Conservation (phyloP, 2,888 invertebrate genomes). For the Troilus luridus region DNA sequence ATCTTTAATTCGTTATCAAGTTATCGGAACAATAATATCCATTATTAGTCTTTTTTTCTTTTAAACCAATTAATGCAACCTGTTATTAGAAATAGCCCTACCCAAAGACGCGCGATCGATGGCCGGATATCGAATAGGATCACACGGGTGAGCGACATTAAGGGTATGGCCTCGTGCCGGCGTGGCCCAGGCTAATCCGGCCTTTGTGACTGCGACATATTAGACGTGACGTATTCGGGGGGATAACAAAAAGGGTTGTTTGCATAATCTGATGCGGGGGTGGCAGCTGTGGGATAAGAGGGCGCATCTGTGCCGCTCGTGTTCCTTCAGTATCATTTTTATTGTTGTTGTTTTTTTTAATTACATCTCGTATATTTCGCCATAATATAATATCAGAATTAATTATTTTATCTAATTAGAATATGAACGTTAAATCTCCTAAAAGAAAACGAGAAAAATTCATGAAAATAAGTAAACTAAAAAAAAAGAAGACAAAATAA, state of each 20-base stretch:
- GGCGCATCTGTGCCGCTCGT: slow-evolving; percentile 2
- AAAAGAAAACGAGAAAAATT: no score
- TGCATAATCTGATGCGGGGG: slow-evolving; percentile 40
- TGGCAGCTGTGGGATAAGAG: slow-evolving; percentile 8
- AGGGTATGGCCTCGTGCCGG: neutral
- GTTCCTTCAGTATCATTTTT: neutral
- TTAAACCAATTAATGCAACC: neutral
- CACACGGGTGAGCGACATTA: neutral
- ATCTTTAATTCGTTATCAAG: no score
- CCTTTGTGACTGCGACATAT: slow-evolving; percentile 35
- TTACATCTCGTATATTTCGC: neutral
- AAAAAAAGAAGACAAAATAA: no score
- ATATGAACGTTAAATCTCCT: no score
- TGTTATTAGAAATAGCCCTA: neutral
- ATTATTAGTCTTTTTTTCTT: no score
- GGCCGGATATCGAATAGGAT: neutral
- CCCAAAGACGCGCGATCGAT: neutral
- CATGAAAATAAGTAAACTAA: no score
- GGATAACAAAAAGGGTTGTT: slow-evolving; percentile 46
- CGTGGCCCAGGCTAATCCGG: neutral
- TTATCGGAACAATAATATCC: no score
- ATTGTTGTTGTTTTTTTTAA: no score
- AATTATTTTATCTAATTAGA: no score
- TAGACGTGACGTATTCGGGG: slow-evolving; percentile 43
- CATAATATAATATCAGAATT: neutral